Base-by-base conservation (phyloP, 2,888 invertebrate species). In the Ochlodes sylvanus region DNA sequence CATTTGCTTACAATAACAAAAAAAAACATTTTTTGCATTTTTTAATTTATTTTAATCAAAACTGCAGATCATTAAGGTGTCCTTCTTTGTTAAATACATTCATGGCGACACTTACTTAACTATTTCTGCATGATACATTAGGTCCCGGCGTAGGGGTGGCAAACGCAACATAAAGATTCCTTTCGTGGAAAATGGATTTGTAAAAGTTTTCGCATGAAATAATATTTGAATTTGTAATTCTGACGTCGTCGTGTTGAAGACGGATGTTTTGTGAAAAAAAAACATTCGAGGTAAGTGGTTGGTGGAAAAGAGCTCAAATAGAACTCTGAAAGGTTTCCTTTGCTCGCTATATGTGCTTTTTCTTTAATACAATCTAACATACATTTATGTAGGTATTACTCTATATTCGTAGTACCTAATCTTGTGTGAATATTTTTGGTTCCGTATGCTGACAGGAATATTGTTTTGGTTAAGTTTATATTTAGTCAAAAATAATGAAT, bases 191-290 rank as follows among this genome's bases (percentile, higher is more conserved):
- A 89, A 87, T 87, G 86, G 85, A 87, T 88, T 83, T 83, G 83
- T 80, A 81, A 83, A 86, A 85, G 85, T 88, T 88, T 87, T 86
- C 86, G 82, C 83, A 81, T 79, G 85, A 88, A 90, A 88, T 89
- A 89, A 86, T 87, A 88, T 89, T 88, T 88, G 88, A 87, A 89
- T 87, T 86, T 85, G 86, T 86, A 88, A 88, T 86, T 86, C 83
- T 83, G 83, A 86, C 83, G 82, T 85, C 82, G 80, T 74, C 73
- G 73, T 73, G 77, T 72, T 74, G 76, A 85, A 87, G 87, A 88
- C 83, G 84, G 83, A 88, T 88, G 81, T 84, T 83, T 85, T 86
- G 86, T 86, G 82, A 79, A 62, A 57, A 68, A 68, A 67, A 67
- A 70, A 61, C 69, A 65, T 62, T 69, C 41, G 61, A 57, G n/a